Base-by-base conservation (phyloP, 64 coral and sea anemone genomes). In the Pocillopora damicornis region DNA sequence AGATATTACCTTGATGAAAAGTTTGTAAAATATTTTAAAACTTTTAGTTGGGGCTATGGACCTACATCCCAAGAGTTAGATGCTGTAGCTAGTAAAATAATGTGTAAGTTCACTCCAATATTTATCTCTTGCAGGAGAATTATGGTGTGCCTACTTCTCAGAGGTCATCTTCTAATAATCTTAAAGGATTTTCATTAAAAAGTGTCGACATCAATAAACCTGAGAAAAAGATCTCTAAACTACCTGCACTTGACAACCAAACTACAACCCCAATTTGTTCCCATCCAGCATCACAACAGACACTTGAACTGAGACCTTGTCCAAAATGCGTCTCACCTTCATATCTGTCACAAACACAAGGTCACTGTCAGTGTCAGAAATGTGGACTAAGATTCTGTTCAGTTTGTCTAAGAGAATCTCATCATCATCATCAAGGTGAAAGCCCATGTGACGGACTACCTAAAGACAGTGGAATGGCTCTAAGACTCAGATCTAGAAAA, bases 261-360 rank as follows among this genome's bases (percentile, higher is more conserved):
- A 2, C 64, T 45, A 17, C 10, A 36, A 68, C 80, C 58, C 17
- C 81, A 58, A 22, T 67, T 71, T 58, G 38, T 2, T 7, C 8
- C 20, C 81, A 58, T n/a, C 65, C 81, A 13, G 3, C 57, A 0
- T 71, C 81, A 56, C n/a, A 38, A 51, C 81, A 85, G n/a, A 30
- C 65, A 26, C 20, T 57, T 30, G 20, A 85, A 25, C 81, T 78
- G 30, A 79, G 90, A 37, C 90, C 84, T 0, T 92, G 90, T 36
- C 90, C 90, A 35, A 92, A 73, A 14, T 92, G 90, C 25, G 75
- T 76, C 17, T 92, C 90, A 0, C 90, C 90, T 6, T 92, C 90
- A 0, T 87, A 64, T 37, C 10, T 76, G 36, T 68, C 83, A 1
- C 59, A 60, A 45, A 68, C 67, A 38, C 64, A 59, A 59, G 57